Base-by-base conservation (phyloP, 2,797 vertebrate genomes). In the Tokudaia tokunoshimensis region DNA sequence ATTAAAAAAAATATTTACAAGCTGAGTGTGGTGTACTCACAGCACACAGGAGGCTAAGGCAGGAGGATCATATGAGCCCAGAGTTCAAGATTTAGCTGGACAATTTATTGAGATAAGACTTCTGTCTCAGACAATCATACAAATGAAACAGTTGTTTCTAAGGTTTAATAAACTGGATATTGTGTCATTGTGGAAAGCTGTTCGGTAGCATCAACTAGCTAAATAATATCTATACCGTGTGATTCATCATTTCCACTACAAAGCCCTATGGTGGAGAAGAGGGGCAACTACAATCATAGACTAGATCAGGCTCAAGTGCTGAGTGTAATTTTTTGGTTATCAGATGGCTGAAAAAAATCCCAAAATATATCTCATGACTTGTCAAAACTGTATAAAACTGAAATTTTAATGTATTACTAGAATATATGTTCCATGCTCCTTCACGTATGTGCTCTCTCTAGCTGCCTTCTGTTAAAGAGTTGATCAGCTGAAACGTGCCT, bases 261-360 rank as follows among this genome's bases (percentile, higher is more conserved):
- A 13, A 19, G 37, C 13, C 19, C 52, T 41, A 3, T 29, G 75
- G 1, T 14, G 11, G 12, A 29, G 24, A 8, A 19, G 10, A n/a
- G 2, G 5, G 52, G 7, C 26, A 86, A 11, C 15, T 20, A n/a
- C 1, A 34, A n/a, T 26, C 29, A 4, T 52, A 89, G 41, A 26
- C 19, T 44, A 72, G 44, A 29, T 31, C 2, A 70, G 12, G 4
- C n/a, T 55, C 29, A 63, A 24, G 57, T 59, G 22, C 20, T 37
- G n/a, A 83, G n/a, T 52, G 44, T 52, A 19, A 81, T 19, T 86
- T 86, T 86, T 86, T 95, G 78, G 86, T 26, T 61, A 57, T 84
- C n/a, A 93, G 20, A 78, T 1, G 41, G n/a, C 57, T 76, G 8
- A n/a, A 61, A 89, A 26, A 92, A 82, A 65, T 34, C 41, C 63